These are phyloP conservation scores for Cataglyphis albicans DNA, from an alignment of 2,888 invertebrate genomes.

Conservation along the genomic window DNA sequence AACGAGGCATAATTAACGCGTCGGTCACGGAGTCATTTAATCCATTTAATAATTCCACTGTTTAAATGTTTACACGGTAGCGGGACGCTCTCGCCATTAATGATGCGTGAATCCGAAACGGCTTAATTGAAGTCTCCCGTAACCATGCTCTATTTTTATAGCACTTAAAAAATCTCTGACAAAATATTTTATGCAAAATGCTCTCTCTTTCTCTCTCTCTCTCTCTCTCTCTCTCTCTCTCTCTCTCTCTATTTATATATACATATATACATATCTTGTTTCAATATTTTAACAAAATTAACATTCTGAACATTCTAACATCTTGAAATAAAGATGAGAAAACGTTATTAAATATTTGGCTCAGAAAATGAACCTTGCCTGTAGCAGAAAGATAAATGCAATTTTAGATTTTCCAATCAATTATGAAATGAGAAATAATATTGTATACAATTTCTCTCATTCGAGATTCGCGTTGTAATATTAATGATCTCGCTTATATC, in stretches of 20 bases:
- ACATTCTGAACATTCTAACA: neutral
- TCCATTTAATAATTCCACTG: constrained; percentile 51
- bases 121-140: constrained; percentile 33
- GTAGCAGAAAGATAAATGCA: neutral
- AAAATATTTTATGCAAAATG: neutral
- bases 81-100: constrained; percentile 38
- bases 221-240: too few species aligned
- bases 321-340: neutral
- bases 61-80: constrained; percentile 47
- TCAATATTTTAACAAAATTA: constrained; percentile 10
- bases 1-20: constrained; percentile 45
- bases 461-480: neutral
- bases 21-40: constrained; percentile 44
- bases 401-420: neutral
- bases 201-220: too few species aligned
- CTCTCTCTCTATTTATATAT: too few species aligned
- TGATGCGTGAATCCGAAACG: constrained; percentile 41
- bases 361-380: neutral
- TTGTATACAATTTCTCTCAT: too few species aligned
- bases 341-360: neutral
- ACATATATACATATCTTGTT: neutral
- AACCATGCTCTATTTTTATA: constrained; percentile 18
- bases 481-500: neutral
- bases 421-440: neutral
- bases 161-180: neutral